Base-by-base conservation (phyloP, 2,888 invertebrate genomes). In the Drosophila borealis region DNA sequence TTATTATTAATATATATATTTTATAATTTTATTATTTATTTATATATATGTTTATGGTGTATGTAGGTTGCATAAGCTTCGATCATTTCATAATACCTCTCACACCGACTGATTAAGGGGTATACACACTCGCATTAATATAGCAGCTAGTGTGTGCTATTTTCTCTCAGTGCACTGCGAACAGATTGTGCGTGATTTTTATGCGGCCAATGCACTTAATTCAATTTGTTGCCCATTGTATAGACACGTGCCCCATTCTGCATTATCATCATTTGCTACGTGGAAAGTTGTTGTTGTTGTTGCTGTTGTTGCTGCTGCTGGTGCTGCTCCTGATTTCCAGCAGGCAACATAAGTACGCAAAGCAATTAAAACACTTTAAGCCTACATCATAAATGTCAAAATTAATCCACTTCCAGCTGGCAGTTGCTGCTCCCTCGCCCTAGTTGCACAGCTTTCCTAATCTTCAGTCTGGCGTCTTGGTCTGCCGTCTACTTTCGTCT, bases 321-420 rank as follows among this genome's bases (percentile, higher is more conserved):
- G 2, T 61, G 50, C 21, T 44, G 44, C 10, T 44, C 11, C 10
- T 36, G 53, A 33, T 45, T 45, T 45, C 34, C 44, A 41, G 48
- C 54, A 37, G 37, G 36, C 48, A 42, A 14, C 49, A 33, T n/a
- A 45, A 64, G 63, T 54, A 55, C 72, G 74, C 71, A 74, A 74
- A 84, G 79, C 86, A 85, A 86, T 86, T 85, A 84, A 79, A 84
- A 70, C 82, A 84, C 82, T 82, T 81, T 71, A 63, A 73, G 80
- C 70, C 81, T 69, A 74, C 74, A 71, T 87, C 86, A 88, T 87
- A 87, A 87, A 86, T 68, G 86, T 87, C 86, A 88, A 76, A 88
- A 81, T 83, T 83, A 87, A 87, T 87, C 88, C 83, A 85, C 83
- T 88, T 74, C 56, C 70, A 77, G 81, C 74, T 83, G 81, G 53